Base-by-base conservation (phyloP, 2,888 invertebrate genomes). In the Molorchus minor region DNA sequence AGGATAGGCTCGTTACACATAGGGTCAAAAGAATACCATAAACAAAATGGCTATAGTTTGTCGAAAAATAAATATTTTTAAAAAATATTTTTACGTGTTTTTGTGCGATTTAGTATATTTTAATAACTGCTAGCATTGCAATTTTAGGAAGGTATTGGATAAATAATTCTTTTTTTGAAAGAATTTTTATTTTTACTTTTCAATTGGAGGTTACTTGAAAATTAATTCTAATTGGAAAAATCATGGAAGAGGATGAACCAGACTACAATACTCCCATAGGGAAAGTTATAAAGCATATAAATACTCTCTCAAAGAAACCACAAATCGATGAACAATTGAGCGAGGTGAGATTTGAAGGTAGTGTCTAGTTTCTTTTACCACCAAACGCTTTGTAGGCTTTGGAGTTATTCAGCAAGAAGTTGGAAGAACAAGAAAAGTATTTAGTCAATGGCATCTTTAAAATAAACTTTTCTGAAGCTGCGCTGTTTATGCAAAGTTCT, bases 381-480 rank as follows among this genome's bases (percentile, higher is more conserved):
- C n/a, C n/a, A n/a, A n/a, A n/a, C n/a, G n/a, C 16, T 55, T 69
- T 71, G 62, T 63, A 87, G 87, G 79, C 85, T 68, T 73, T 88
- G 74, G 84, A 85, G 74, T 82, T 83, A 63, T 87, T 84, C 80
- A 81, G 86, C 79, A 83, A 82, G 78, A 82, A 83, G 74, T 81
- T 84, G 67, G 81, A 70, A 7, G 66, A 75, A 36, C 71, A 73
- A 25, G 80, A 80, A 47, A 70, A 82, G 16, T 82, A 80, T 52
- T 73, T 84, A 70, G 78, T 78, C 33, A 82, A 83, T 56, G 78
- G 80, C 10, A 81, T 83, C 8, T 79, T 75, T 54, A 76, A 81
- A 36, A 85, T 86, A 72, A 91, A 91, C 79, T 93, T 91, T 82
- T 85, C 88, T 1, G 89, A 92, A 81, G 87, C 91, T 57, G 92